phyloP scores from a whole-genome alignment of 2,888 invertebrate species.

The Parelbella ahira region DNA sequence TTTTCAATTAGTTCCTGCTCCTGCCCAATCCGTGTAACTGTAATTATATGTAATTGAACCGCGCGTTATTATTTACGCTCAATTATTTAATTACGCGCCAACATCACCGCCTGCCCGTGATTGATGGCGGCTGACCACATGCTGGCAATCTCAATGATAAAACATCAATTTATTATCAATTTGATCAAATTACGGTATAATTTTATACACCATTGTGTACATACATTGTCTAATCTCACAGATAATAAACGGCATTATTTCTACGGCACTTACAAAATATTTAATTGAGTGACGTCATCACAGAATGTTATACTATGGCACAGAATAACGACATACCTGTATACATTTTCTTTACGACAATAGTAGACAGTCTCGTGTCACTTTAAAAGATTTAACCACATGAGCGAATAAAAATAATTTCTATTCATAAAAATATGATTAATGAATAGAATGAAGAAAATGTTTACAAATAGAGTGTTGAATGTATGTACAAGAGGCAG shows the following conservation, averaged over 20 bases:
- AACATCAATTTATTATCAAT: constrained; percentile 17
- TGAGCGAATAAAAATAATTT: no score
- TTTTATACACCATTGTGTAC: constrained; percentile 3
- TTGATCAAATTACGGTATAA: constrained; percentile 14
- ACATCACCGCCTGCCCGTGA: constrained; percentile 1
- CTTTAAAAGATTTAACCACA: no score
- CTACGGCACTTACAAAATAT: background rate
- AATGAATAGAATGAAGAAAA: no score
- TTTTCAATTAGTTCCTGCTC: constrained; percentile 21
- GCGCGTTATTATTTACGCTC: constrained; percentile 22
- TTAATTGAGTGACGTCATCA: background rate
- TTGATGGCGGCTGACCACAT: constrained; percentile 11
- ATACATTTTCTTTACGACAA: no score
- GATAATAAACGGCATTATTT: background rate
- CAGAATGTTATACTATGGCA: background rate
- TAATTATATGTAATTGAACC: constrained; percentile 23
- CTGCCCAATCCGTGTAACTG: constrained; percentile 12
- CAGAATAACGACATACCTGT: no score
- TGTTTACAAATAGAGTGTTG: no score
- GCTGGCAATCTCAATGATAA: background rate
- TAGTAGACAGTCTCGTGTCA: no score
- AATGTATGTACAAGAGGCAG: no score
- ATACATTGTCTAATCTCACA: constrained; percentile 4
- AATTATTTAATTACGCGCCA: constrained; percentile 20
- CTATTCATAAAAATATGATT: no score